Conservation (phyloP, 2,888 invertebrate species). For the Antheraea yamamai region DNA sequence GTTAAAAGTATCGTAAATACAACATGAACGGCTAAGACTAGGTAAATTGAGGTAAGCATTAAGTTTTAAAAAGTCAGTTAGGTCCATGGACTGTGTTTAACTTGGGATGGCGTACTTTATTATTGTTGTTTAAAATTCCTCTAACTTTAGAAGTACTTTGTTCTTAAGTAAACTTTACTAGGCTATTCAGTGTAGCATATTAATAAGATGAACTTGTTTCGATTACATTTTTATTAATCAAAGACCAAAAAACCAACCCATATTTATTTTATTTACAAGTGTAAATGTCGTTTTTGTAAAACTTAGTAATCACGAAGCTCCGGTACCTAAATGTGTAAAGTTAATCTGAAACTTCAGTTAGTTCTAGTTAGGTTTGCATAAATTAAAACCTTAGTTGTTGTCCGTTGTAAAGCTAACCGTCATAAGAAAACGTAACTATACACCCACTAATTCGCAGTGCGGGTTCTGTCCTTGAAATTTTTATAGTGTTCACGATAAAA, state of each 20-base stretch:
- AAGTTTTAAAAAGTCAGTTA: too few species aligned
- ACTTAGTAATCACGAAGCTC: not conserved
- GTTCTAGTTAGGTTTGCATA: not conserved
- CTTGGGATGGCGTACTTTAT: too few species aligned
- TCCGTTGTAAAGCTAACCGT: not conserved
- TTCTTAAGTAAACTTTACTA: too few species aligned
- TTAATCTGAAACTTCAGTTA: not conserved
- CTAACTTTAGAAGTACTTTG: too few species aligned
- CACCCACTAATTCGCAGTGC: not conserved
- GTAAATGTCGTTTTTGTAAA: not conserved
- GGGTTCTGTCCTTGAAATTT: not conserved
- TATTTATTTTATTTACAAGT: not conserved
- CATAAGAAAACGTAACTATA: not conserved
- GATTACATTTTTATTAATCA: not conserved
- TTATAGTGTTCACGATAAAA: slow-evolving; percentile 4
- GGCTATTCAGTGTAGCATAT: too few species aligned
- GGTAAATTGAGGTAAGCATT: too few species aligned
- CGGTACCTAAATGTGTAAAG: not conserved
- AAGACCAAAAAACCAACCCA: not conserved
- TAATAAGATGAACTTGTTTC: too few species aligned
- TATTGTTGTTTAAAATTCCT: too few species aligned
- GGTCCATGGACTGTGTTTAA: too few species aligned
- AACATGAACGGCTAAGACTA: too few species aligned
- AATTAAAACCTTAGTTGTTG: not conserved
- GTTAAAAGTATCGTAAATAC: not conserved